Evolutionary conservation across 2,888 invertebrate species (phyloP).

Genomic region (Rhingia campestris): DNA sequence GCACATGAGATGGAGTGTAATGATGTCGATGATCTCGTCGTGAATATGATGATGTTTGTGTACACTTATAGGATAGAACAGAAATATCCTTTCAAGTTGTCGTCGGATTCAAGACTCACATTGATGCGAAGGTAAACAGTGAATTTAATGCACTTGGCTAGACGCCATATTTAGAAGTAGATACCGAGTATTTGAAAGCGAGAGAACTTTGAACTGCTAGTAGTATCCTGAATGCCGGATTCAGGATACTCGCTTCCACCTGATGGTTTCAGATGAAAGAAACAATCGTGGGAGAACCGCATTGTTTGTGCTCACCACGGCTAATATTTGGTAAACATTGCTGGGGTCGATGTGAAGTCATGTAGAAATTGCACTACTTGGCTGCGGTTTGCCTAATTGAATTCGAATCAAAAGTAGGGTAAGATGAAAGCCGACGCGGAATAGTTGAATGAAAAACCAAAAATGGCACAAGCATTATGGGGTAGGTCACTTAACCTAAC

Average conservation of each 20-base stretch:
- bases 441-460: no score
- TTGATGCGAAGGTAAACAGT: conserved; percentile 56
- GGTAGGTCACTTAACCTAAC: no score
- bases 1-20: conserved; percentile 12
- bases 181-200: background rate
- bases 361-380: no score
- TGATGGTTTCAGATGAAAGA: conserved; percentile 24
- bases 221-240: background rate
- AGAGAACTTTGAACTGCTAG: conserved; percentile 55
- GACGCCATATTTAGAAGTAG: conserved; percentile 22
- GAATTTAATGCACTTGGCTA: conserved; percentile 52
- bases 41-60: conserved; percentile 54
- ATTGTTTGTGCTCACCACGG: background rate
- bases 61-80: conserved; percentile 17
- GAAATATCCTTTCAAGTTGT: conserved; percentile 35
- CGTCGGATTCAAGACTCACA: conserved; percentile 34
- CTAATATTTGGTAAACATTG: background rate
- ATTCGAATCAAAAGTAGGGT: no score
- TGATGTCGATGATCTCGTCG: conserved; percentile 53
- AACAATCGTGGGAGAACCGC: background rate
- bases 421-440: no score
- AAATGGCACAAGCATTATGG: no score
- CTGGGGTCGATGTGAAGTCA: no score
- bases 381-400: no score
- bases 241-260: conserved; percentile 6